Evolutionary conservation across 1,140 invertebrate species (phyloP).

Genomic region (Philaenus spumarius): DNA sequence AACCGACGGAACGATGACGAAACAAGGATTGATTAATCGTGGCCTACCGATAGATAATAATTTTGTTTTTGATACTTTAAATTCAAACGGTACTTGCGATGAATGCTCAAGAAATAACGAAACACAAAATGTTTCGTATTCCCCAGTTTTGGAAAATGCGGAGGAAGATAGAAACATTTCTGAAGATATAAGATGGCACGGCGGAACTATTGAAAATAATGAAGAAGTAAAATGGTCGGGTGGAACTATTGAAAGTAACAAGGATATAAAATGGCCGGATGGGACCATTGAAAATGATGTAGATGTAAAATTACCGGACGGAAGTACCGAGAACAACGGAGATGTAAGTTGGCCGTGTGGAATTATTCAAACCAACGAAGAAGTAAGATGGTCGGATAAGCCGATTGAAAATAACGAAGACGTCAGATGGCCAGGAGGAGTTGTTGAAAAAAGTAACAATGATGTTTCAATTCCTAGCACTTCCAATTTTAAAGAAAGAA

Average conservation of each 20-base stretch:
- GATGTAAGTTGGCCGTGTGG: not conserved
- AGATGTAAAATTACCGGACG: too few species aligned
- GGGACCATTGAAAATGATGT: not conserved
- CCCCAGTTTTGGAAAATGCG: too few species aligned
- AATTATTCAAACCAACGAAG: not conserved
- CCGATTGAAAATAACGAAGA: too few species aligned
- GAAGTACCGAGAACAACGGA: not conserved
- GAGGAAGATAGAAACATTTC: too few species aligned
- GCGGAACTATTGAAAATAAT: not conserved
- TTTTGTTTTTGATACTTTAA: not conserved
- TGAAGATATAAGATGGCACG: too few species aligned
- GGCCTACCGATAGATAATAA: slow-evolving; percentile 7
- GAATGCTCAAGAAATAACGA: not conserved
- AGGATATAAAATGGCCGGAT: not conserved
- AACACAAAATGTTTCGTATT: too few species aligned
- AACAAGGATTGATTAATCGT: slow-evolving; percentile 15
- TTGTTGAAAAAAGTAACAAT: too few species aligned
- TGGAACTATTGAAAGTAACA: not conserved
- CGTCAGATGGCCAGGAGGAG: too few species aligned
- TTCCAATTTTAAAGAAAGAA: too few species aligned
- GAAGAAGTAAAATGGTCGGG: not conserved
- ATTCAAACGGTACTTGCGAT: slow-evolving; percentile 1
- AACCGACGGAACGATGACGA: slow-evolving; percentile 14
- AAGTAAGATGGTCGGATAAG: not conserved
- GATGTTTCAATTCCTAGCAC: too few species aligned